Conservation (phyloP, 1,140 invertebrate genomes). For the Hylyphantes graminicola region DNA sequence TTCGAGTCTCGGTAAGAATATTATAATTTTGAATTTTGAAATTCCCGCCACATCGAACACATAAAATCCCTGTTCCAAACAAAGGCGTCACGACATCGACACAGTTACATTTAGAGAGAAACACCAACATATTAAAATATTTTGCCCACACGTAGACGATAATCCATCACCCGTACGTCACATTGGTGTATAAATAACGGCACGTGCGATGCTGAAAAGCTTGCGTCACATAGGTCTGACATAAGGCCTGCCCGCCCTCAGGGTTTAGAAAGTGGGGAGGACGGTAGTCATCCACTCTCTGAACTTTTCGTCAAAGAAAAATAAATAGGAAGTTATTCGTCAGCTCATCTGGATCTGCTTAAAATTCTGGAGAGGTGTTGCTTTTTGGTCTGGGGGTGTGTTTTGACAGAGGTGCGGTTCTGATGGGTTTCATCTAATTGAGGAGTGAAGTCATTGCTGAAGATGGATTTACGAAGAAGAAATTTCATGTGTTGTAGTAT, state of each 20-base stretch:
- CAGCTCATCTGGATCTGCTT: constrained; percentile 32
- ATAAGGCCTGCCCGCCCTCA: neutral
- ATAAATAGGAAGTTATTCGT: constrained; percentile 33
- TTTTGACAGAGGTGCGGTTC: too few species aligned
- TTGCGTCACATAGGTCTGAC: neutral
- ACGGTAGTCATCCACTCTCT: neutral
- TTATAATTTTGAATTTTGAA: too few species aligned
- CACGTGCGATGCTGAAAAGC: constrained; percentile 26
- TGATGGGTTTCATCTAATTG: too few species aligned
- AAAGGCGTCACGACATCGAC: too few species aligned
- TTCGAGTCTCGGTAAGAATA: too few species aligned
- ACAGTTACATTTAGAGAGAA: too few species aligned
- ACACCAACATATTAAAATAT: too few species aligned
- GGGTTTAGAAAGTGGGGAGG: neutral
- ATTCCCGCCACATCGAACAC: too few species aligned
- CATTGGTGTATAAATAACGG: constrained; percentile 28
- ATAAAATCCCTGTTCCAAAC: too few species aligned
- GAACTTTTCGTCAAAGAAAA: neutral
- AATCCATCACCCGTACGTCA: constrained; percentile 21
- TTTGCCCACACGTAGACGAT: constrained; percentile 13
- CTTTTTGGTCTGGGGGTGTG: neutral
- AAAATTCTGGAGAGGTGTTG: constrained; percentile 21
- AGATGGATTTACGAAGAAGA: too few species aligned
- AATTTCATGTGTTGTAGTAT: too few species aligned
- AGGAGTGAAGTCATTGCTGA: too few species aligned